phyloP scores from a whole-genome alignment of 2,113 vertebrate species.

The Myrmecobius fasciatus region DNA sequence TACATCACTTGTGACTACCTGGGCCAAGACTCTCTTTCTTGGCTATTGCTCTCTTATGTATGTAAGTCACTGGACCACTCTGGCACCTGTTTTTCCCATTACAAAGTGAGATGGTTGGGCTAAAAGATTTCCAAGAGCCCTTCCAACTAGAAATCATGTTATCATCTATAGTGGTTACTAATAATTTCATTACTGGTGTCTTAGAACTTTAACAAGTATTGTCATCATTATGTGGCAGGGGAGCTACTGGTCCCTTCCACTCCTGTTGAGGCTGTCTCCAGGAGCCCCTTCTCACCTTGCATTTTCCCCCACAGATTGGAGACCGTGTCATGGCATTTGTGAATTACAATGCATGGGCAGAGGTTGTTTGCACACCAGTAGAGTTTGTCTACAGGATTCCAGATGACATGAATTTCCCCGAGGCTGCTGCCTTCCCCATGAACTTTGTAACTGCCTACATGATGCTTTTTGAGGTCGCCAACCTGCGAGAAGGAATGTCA shows the following conservation, averaged over 20 bases:
- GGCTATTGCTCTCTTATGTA: background rate
- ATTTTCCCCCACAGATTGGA: slow-evolving; percentile 88
- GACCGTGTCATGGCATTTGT: slow-evolving; percentile 98
- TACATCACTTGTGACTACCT: background rate
- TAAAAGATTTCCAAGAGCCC: background rate
- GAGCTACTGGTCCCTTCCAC: rapidly evolving
- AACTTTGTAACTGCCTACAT: slow-evolving; percentile 98
- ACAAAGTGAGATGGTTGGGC: background rate
- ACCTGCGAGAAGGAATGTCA: slow-evolving; percentile 97
- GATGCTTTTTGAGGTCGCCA: slow-evolving; percentile 99
- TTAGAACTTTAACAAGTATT: background rate
- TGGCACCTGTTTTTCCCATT: background rate
- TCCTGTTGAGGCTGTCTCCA: background rate
- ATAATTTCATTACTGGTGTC: background rate
- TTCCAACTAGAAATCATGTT: background rate
- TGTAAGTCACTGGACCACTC: background rate
- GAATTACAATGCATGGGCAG: slow-evolving; percentile 98
- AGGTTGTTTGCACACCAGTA: slow-evolving; percentile 93
- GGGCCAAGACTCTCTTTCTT: background rate
- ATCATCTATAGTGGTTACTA: background rate
- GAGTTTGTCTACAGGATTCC: slow-evolving; percentile 98
- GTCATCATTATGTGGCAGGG: background rate
- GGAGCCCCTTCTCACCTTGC: background rate
- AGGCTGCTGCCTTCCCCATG: slow-evolving; percentile 96
- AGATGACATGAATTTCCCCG: slow-evolving; percentile 95